Base-by-base conservation (phyloP, 2,797 vertebrate genomes). In the Pogonophryne albipinna region DNA sequence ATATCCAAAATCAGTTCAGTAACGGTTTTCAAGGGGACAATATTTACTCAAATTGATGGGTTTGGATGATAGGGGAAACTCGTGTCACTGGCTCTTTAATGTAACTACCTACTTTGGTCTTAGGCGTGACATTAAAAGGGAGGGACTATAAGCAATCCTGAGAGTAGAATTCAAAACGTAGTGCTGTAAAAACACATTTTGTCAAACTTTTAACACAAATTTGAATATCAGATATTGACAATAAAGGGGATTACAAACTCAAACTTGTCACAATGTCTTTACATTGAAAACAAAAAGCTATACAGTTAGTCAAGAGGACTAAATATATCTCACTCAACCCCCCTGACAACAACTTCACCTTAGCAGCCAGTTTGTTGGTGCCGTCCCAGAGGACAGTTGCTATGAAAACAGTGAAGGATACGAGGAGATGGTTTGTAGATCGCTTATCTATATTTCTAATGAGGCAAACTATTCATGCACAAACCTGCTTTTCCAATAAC, bases 361-460 rank as follows among this genome's bases (percentile, higher is more conserved):
- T 38, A 52, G 66, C 64, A 42, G 75, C 50, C 62, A 70, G 64
- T 79, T 72, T 82, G 65, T 71, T 34, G 57, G 31, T 34, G 67
- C 6, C 41, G 55, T 80, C 86, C 85, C 78, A 55, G 65, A 69
- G 71, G 83, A 84, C n/a, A 20, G 59, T 63, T 67, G 59, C 87
- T 73, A 56, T 85, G 87, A 75, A 78, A 74, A 91, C 87, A 75
- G 9, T 38, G 27, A 2, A 14, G 27, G 45, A 34, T 19, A 73
- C 58, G 27, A 71, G 66, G 63, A 51, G 47, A 31, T 34, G 72
- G 73, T 78, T 68, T 78, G 51, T 52, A 57, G n/a, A 53, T 74
- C 13, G 72, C 53, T 46, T 42, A 52, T 81, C 58, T 52, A 59
- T 49, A 62, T 52, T 79, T 82, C 14, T 15, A 55, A 67, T 63